Evolutionary conservation across 2,888 invertebrate genomes (phyloP).

Genomic region (Cosmia pyralina): DNA sequence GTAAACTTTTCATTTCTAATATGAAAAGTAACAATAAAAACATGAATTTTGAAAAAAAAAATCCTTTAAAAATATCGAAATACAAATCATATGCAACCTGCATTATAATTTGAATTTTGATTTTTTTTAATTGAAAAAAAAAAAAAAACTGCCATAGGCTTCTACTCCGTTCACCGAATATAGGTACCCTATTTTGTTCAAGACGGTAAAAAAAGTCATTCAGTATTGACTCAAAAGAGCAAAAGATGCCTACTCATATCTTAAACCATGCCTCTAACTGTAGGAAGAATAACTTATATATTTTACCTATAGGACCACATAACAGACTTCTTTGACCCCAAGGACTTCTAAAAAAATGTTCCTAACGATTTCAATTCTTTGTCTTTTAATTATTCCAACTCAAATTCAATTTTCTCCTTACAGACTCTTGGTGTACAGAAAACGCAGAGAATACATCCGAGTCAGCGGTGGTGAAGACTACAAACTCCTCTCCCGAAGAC

Average conservation of each 20-base stretch:
- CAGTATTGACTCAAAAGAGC: not conserved
- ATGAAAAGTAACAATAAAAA: no score
- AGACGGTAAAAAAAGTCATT: no score
- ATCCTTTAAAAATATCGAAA: no score
- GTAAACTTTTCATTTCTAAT: no score
- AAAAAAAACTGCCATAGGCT: no score
- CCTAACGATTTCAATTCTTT: not conserved
- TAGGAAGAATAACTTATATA: not conserved
- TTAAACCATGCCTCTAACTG: not conserved
- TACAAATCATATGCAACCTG: no score
- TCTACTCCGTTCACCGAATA: no score
- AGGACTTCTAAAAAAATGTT: not conserved
- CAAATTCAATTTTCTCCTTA: conserved; percentile 58
- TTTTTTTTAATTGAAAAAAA: no score
- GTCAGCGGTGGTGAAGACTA: conserved; percentile 77
- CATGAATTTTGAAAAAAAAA: no score
- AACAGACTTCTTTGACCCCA: no score
- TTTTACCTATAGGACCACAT: not conserved
- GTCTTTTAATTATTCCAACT: not conserved
- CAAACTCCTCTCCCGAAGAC: conserved; percentile 78
- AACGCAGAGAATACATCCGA: conserved; percentile 77
- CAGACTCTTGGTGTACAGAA: conserved; percentile 87
- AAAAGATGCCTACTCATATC: not conserved
- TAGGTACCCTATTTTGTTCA: no score
- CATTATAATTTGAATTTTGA: no score